Evolutionary conservation across 2,888 invertebrate genomes (phyloP), one percentile per base, ranked within the genome.

Genomic region (Mimachlamys varia): DNA sequence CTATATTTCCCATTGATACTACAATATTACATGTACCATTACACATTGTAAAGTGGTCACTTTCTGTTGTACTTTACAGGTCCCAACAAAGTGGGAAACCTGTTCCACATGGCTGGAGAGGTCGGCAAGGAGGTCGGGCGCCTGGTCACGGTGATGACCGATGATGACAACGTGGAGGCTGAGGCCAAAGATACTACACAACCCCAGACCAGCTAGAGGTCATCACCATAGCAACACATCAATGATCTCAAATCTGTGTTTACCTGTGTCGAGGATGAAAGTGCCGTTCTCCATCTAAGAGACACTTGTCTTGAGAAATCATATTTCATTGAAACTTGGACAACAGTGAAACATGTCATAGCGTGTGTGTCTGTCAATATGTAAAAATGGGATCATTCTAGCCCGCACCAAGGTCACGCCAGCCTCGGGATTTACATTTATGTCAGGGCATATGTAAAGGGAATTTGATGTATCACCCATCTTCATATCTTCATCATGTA

Each of bases 71-170:
- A 22, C 58, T 58, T 58, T 2, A 3, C 92, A 93, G 96, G 95
- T 37, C 96, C 97, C 92, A 97, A 97, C 95, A 97, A 97, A 94
- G 97, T 98, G 91, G 97, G 97, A 92, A 98, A 98, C 96, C 97
- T 98, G 96, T 98, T 98, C 97, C 98, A 98, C 97, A 98, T 98
- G 98, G 98, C 98, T 97, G 98, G 98, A 96, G 98, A 98, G 97
- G 97, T 99, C 94, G 98, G 98, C 91, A 98, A 98, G 97, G 98
- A 98, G 91, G 98, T 99, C 94, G 98, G 98, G 95, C 98, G 98
- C 96, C 97, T 99, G 95, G 99, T 99, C 93, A 98, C 98, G 88
- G 98, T 98, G 90, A 98, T 99, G 98, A 98, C 98, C 88, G 98
- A 98, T 96, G 98, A 98, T 91, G 97, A 97, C 88, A 58, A 37